Percentiles rank a stretch among this genome's conserved stretches.
Conservation (phyloP, 2,888 invertebrate genomes). For the Nemotelus pantherinus region DNA sequence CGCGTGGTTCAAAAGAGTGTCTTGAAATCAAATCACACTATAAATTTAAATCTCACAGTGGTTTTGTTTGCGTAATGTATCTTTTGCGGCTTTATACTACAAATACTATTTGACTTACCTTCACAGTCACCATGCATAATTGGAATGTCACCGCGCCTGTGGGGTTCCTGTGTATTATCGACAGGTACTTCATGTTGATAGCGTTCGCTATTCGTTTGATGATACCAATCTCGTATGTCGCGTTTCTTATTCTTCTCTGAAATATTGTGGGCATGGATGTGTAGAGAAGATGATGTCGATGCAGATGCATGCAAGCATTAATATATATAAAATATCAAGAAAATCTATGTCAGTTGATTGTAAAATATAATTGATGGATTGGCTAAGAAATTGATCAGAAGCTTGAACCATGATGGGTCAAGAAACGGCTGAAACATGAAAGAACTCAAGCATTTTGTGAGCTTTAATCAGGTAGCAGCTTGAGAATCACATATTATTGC, state of each 20-base stretch:
- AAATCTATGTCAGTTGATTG: not conserved
- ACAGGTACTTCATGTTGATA: constrained; percentile 61
- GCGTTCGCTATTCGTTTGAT: constrained; percentile 55
- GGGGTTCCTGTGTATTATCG: constrained; percentile 63
- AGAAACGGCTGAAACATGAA: no score
- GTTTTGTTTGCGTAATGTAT: not conserved
- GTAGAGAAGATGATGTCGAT: not conserved
- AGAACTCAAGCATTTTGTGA: no score
- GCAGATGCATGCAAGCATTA: no score
- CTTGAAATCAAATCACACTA: not conserved
- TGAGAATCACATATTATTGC: no score
- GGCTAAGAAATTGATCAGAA: no score
- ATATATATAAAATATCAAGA: not conserved
- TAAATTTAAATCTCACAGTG: not conserved
- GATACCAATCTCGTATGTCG: constrained; percentile 63
- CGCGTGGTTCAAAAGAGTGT: not conserved
- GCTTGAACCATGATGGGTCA: no score
- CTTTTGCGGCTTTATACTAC: no score
- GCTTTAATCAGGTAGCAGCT: no score
- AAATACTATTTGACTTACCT: constrained; percentile 61
- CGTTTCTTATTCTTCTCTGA: constrained; percentile 65
- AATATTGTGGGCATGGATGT: constrained; percentile 13
- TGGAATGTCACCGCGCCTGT: constrained; percentile 74
- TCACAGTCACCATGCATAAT: constrained; percentile 70
- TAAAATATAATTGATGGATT: no score